These are phyloP conservation scores for Epinotia ramella DNA, from an alignment of 2,888 invertebrate species.

Conservation along the genomic window DNA sequence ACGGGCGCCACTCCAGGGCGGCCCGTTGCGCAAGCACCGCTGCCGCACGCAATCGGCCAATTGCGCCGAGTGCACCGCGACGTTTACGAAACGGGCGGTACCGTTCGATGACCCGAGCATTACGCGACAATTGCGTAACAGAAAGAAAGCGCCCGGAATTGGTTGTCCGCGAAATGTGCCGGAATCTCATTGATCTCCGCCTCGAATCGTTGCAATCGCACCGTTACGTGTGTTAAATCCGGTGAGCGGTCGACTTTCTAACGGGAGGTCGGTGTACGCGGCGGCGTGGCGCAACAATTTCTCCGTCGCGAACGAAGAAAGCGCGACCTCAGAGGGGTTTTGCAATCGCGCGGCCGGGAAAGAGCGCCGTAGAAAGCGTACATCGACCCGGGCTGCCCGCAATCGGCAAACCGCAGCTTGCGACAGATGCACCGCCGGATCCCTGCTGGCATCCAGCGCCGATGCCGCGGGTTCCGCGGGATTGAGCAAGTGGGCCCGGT, in stretches of 20 bases:
- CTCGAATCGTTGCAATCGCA: slow-evolving; percentile 82
- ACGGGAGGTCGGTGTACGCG: slow-evolving; percentile 83
- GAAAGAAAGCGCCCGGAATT: slow-evolving; percentile 83
- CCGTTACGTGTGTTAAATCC: slow-evolving; percentile 84
- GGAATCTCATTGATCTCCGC: slow-evolving; percentile 76
- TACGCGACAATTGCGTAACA: slow-evolving; percentile 79
- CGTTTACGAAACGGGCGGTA: slow-evolving; percentile 70
- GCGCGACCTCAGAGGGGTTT: slow-evolving; percentile 83
- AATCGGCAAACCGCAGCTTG: slow-evolving; percentile 65
- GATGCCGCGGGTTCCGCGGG: slow-evolving; percentile 44
- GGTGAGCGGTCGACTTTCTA: slow-evolving; percentile 85
- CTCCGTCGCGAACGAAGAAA: slow-evolving; percentile 84
- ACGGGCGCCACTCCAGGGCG: slow-evolving; percentile 78
- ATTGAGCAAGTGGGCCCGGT: slow-evolving; percentile 75
- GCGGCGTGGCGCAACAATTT: slow-evolving; percentile 84
- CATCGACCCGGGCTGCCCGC: slow-evolving; percentile 61
- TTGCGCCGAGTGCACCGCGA: slow-evolving; percentile 61
- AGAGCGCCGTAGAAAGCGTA: slow-evolving; percentile 77
- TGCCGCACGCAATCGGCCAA: slow-evolving; percentile 73
- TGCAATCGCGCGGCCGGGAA: slow-evolving; percentile 77
- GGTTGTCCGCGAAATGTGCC: slow-evolving; percentile 79
- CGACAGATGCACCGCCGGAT: slow-evolving; percentile 70
- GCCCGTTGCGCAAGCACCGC: slow-evolving; percentile 75
- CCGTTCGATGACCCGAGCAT: slow-evolving; percentile 77
- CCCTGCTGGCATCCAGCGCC: slow-evolving; percentile 60